Evolutionary conservation across 2,888 invertebrate species (phyloP).

Genomic region (Metacarcinus magister): DNA sequence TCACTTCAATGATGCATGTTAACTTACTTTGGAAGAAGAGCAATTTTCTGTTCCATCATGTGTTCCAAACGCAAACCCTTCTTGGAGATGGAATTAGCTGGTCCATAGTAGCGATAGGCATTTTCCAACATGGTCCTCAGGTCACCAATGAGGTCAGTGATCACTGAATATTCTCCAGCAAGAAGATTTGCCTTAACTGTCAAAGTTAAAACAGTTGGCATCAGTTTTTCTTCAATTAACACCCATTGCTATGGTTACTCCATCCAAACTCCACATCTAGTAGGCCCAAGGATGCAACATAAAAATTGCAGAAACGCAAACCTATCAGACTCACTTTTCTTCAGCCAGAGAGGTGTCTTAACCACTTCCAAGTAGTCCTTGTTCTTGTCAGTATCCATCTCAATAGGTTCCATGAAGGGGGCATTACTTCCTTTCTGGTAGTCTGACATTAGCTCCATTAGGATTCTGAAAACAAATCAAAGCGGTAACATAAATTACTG

Average conservation of each 20-base stretch:
- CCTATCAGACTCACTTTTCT: slow-evolving; percentile 85
- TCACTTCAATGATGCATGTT: background rate
- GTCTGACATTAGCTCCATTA: slow-evolving; percentile 85
- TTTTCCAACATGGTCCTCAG: slow-evolving; percentile 86
- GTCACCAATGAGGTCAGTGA: slow-evolving; percentile 86
- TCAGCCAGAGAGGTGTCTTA: slow-evolving; percentile 86
- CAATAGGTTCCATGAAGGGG: slow-evolving; percentile 85
- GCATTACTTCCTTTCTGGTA: slow-evolving; percentile 85
- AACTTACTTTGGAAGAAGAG: slow-evolving; percentile 85
- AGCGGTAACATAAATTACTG: background rate
- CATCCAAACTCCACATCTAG: background rate
- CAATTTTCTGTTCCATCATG: slow-evolving; percentile 86
- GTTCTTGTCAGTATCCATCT: slow-evolving; percentile 84
- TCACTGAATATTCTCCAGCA: slow-evolving; percentile 84
- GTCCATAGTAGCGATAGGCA: slow-evolving; percentile 86
- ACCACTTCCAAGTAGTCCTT: slow-evolving; percentile 85
- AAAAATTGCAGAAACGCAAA: background rate
- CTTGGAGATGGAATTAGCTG: slow-evolving; percentile 85
- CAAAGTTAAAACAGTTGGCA: slow-evolving; percentile 81
- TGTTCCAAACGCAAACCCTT: slow-evolving; percentile 85
- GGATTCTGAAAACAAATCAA: slow-evolving; percentile 84
- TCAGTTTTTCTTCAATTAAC: background rate
- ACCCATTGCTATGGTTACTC: background rate
- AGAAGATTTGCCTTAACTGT: slow-evolving; percentile 85
- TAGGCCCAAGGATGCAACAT: background rate